A percentile compares a stretch with the other conserved stretches of the same genome.
phyloP scores from a whole-genome alignment of 2,888 invertebrate species.

The Lacanobia wlatinum region DNA sequence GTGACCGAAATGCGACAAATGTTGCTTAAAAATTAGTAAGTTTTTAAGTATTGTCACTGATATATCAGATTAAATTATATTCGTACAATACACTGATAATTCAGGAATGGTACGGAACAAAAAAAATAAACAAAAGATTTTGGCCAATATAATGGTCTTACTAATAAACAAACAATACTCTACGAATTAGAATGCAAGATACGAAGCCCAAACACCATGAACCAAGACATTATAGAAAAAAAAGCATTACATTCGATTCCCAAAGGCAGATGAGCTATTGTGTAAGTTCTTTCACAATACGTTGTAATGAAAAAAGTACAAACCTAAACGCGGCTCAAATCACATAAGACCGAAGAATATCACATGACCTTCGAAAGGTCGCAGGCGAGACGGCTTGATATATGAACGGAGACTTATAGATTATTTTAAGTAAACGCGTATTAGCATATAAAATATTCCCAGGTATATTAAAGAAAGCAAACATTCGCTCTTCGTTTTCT shows the following conservation, averaged over 20 bases:
- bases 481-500: constrained; percentile 26
- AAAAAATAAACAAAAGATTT: too few relatives aligned
- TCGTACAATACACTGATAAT: too few relatives aligned
- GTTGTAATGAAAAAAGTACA: background rate
- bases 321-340: background rate
- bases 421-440: constrained; percentile 26
- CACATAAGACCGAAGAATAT: background rate
- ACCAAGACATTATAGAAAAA: too few relatives aligned
- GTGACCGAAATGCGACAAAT: too few relatives aligned
- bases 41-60: too few relatives aligned
- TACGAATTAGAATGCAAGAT: too few relatives aligned
- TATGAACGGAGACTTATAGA: constrained; percentile 2
- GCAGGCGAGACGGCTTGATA: background rate
- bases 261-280: background rate
- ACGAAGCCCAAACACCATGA: too few relatives aligned
- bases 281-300: constrained; percentile 1
- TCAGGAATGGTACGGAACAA: too few relatives aligned
- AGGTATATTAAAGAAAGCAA: constrained; percentile 34
- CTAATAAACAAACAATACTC: too few relatives aligned
- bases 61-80: background rate
- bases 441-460: constrained; percentile 40
- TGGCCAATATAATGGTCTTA: too few relatives aligned
- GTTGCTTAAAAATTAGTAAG: too few relatives aligned
- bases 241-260: background rate
- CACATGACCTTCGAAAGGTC: constrained; percentile 6